phyloP scores from a whole-genome alignment of 2,888 invertebrate genomes.

The Ceratothoa steindachneri region DNA sequence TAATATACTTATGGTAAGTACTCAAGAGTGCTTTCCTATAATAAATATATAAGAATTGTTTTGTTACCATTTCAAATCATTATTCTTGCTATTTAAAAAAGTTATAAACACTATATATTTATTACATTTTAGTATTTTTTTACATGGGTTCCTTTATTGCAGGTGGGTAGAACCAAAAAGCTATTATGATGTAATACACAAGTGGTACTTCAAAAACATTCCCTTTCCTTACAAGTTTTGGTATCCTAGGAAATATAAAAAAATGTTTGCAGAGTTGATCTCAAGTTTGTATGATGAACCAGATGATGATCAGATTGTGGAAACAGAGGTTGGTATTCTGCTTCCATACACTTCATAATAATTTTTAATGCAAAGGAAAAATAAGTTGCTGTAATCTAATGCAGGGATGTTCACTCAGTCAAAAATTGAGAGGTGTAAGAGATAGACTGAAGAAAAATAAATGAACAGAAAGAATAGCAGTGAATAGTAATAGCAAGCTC shows the following conservation, averaged over 20 bases:
- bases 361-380: no score
- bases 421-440: no score
- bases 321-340: constrained; percentile 35
- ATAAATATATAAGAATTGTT: no score
- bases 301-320: constrained; percentile 30
- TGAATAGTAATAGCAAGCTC: no score
- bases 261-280: constrained; percentile 24
- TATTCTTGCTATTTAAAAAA: not conserved
- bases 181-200: constrained; percentile 42
- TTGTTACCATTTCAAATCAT: no score
- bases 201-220: constrained; percentile 38
- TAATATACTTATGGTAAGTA: constrained; percentile 42
- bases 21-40: no score
- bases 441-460: no score
- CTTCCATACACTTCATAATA: no score
- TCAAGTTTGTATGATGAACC: constrained; percentile 35
- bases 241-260: constrained; percentile 7
- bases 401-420: no score
- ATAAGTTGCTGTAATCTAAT: no score
- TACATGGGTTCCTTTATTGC: not conserved
- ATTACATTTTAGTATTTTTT: not conserved
- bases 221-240: constrained; percentile 26
- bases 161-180: constrained; percentile 47
- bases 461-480: no score
- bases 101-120: not conserved